These are phyloP conservation scores for Drepana falcataria DNA, from an alignment of 2,888 invertebrate genomes.

Conservation along the genomic window DNA sequence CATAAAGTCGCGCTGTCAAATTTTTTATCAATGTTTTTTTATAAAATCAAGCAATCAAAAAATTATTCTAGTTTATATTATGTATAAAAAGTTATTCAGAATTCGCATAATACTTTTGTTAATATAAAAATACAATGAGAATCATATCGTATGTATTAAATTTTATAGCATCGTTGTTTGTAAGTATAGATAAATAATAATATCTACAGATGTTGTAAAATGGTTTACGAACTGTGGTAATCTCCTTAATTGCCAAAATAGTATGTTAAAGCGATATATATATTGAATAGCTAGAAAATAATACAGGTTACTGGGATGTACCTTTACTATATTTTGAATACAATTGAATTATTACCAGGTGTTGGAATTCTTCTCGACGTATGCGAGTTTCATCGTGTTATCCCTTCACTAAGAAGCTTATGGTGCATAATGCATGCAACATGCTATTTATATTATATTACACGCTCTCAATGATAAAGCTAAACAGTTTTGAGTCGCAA, in stretches of 20 bases:
- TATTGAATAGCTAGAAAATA: constrained; percentile 2
- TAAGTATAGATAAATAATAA: constrained; percentile 18
- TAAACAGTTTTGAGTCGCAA: no score
- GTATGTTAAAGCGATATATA: constrained; percentile 35
- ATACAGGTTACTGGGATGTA: constrained; percentile 1
- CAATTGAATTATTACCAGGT: no score
- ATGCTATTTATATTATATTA: no score
- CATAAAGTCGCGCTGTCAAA: no score
- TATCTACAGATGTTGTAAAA: constrained; percentile 27
- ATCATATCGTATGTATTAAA: constrained; percentile 2
- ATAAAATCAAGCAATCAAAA: background rate
- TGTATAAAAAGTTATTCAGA: constrained; percentile 17
- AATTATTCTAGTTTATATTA: constrained; percentile 12
- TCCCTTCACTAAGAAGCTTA: no score
- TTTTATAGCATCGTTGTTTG: constrained; percentile 1
- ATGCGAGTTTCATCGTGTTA: no score
- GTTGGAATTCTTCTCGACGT: no score
- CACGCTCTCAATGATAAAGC: no score
- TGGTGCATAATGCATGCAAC: no score
- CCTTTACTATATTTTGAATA: no score
- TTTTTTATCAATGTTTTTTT: background rate
- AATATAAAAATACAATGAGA: constrained; percentile 18
- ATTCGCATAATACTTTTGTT: constrained; percentile 36
- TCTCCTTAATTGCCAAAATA: constrained; percentile 79
- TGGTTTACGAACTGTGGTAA: constrained; percentile 68